These are phyloP conservation scores for Aphaenogaster rudis DNA, from an alignment of 1,140 invertebrate species.

Conservation along the genomic window DNA sequence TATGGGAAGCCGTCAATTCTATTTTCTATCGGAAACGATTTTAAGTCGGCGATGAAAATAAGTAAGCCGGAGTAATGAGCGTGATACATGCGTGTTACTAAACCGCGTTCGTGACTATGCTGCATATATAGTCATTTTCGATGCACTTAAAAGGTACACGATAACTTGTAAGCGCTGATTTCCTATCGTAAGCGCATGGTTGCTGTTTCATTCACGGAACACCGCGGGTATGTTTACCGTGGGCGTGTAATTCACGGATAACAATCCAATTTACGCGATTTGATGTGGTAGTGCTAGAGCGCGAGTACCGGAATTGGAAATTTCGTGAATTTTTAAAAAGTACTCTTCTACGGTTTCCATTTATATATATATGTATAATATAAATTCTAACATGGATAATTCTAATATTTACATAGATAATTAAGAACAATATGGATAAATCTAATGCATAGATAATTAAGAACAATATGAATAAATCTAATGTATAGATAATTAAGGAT, in stretches of 20 bases:
- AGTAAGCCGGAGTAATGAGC: background rate
- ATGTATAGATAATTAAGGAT: background rate
- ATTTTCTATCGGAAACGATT: background rate
- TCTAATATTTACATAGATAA: too few species aligned
- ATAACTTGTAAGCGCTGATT: constrained; percentile 36
- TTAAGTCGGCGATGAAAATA: constrained; percentile 26
- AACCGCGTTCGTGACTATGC: constrained; percentile 6
- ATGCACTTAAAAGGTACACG: constrained; percentile 31
- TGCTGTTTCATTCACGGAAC: constrained; percentile 48
- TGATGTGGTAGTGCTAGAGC: background rate
- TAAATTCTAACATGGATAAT: too few species aligned
- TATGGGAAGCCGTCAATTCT: background rate
- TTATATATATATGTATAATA: too few species aligned
- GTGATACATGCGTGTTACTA: background rate
- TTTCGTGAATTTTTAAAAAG: background rate
- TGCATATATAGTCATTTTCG: constrained; percentile 43
- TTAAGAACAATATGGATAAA: too few species aligned
- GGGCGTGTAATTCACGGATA: constrained; percentile 10
- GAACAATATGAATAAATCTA: too few species aligned
- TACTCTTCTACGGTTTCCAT: background rate
- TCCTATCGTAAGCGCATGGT: constrained; percentile 31
- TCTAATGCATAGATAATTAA: too few species aligned
- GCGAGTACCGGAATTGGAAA: background rate
- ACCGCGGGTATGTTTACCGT: constrained; percentile 20
- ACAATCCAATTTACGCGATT: constrained; percentile 11